phyloP scores from a whole-genome alignment of 2,797 vertebrate genomes.

The Malurus leucopterus region DNA sequence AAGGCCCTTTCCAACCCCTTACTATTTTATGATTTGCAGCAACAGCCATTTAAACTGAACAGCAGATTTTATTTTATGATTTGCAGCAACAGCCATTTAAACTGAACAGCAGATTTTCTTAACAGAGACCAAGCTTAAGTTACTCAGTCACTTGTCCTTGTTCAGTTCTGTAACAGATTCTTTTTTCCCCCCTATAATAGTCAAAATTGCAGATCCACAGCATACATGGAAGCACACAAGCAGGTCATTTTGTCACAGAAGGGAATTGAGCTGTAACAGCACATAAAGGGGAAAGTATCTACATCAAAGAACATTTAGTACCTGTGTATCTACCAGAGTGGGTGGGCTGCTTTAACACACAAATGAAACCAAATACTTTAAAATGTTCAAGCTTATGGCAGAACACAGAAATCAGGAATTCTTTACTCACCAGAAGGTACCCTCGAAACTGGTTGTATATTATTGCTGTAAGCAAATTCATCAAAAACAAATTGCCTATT shows the following conservation, averaged over 20 bases:
- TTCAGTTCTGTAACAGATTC: background rate
- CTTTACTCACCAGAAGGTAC: slow-evolving; percentile 86
- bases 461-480: slow-evolving; percentile 95
- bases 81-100: background rate
- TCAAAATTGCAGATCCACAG: background rate
- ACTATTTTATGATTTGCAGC: background rate
- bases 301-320: background rate
- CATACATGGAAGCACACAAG: background rate
- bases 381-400: background rate
- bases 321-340: background rate
- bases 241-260: background rate
- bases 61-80: background rate
- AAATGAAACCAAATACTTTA: background rate
- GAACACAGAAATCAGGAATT: background rate
- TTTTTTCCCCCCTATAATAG: accelerated
- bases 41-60: background rate
- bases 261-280: background rate
- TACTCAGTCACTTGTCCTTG: background rate
- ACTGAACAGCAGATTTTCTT: background rate
- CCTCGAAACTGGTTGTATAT: slow-evolving; percentile 97
- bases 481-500: slow-evolving; percentile 90
- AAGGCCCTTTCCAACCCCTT: background rate
- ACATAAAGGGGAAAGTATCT: background rate
- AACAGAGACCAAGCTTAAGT: background rate
- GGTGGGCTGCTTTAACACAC: background rate